Evolutionary conservation across 2,113 vertebrate species (phyloP).

Genomic region (Ophthalmotilapia sp.): DNA sequence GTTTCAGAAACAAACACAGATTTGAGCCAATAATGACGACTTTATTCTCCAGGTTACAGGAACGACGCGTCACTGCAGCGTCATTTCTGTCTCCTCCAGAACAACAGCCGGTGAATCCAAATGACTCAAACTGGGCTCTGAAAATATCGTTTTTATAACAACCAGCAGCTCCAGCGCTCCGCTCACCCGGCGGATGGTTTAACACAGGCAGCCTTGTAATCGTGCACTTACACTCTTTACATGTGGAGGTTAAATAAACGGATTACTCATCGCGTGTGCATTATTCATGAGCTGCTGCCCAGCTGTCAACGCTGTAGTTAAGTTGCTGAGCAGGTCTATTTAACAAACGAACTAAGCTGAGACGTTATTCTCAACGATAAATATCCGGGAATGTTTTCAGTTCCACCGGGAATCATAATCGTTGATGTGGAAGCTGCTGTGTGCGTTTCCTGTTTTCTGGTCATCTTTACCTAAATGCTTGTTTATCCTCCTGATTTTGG

Average conservation of each 20-base stretch:
- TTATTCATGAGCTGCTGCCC: neutral
- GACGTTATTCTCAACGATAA: neutral
- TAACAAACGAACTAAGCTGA: neutral
- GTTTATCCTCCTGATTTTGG: neutral
- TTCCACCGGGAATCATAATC: neutral
- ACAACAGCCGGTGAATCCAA: neutral
- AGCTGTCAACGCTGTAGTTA: neutral
- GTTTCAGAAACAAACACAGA: neutral
- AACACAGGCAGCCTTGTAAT: neutral
- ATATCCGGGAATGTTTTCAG: neutral
- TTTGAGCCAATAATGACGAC: neutral
- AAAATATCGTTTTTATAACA: neutral
- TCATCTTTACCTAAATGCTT: neutral
- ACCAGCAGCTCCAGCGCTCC: neutral
- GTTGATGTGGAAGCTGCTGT: neutral
- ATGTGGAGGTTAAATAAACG: neutral
- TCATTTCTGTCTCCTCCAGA: neutral
- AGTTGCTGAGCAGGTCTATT: neutral
- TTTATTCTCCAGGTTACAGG: neutral
- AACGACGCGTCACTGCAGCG: neutral
- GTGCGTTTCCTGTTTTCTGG: neutral
- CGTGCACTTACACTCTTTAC: neutral
- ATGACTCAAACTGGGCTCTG: neutral
- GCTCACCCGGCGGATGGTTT: neutral
- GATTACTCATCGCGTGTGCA: neutral